Base-by-base conservation (phyloP, 2,113 vertebrate genomes). In the Elephantulus edwardii region DNA sequence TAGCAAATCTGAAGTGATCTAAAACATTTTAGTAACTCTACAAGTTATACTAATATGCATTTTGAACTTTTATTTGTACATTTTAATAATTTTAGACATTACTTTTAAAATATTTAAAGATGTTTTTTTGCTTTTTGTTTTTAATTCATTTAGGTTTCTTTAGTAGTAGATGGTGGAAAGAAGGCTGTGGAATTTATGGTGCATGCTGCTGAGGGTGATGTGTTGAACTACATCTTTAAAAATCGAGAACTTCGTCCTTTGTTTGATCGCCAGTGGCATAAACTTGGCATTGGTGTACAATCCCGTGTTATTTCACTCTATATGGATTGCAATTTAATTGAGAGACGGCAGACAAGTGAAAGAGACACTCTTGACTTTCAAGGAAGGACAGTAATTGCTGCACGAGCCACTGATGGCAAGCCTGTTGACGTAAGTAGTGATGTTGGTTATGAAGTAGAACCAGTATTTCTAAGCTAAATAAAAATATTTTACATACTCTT, bases 191-290 rank as follows among this genome's bases (percentile, higher is more conserved):
- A 99, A 95, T 98, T 99, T 92, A 98, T 98, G 82, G 97, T 97
- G 81, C 98, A 89, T 91, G 97, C 98, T 13, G 89, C 96, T 13
- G 96, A 97, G 75, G 98, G 98, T 96, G 98, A 97, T 88, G 96
- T 96, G 68, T 96, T 98, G 84, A 98, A 97, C 93, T 98, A 99
- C 95, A 97, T 97, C 33, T 99, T 99, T 94, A 99, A 98, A 97
- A 98, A 98, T 96, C 98, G 98, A 92, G 98, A 99, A 96, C 98
- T 99, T 46, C 98, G 98, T 87, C 93, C 96, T 92, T 98, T 99
- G 85, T 99, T 99, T 94, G 98, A 99, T 96, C 98, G 99, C 35
- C 99, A 99, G 91, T 99, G 99, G 99, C 99, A 99, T 97, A 99
- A 99, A 96, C 97, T 99, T 96, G 97, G 98, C 96, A 91, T 99